Base-by-base conservation (phyloP, 2,797 vertebrate genomes). In the Meda fulgida region DNA sequence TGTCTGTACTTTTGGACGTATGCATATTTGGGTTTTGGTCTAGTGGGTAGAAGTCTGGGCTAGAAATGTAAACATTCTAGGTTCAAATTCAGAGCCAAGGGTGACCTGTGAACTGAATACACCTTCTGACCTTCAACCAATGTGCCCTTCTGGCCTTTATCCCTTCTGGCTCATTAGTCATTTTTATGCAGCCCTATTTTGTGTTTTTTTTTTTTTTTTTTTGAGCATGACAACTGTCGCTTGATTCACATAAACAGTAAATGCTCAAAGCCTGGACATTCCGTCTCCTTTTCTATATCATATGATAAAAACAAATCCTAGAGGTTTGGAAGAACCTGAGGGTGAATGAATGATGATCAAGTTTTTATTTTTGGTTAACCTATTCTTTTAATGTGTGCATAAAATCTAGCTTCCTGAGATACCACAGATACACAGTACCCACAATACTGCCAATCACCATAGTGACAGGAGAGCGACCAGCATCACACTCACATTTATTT, bases 1-100 rank as follows among this genome's bases (percentile, higher is more conserved):
- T 69, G 31, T 87, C n/a, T 76, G 46, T 66, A 51, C 51, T 82
- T 84, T 67, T 65, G 81, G 40, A 70, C 80, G 21, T 75, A 16
- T 71, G 6, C 7, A 69, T 40, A 69, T 78, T 10, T 82, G 18
- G 21, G 63, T 78, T 83, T 5, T 58, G 46, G 18, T 53, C 53
- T 51, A 38, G 16, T 66, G 55, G 36, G 63, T 43, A 18, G 29
- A 72, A 72, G 19, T 81, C 80, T 72, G 10, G n/a, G 3, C 29
- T 72, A 13, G 19, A n/a, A 82, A 63, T 60, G 21, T 46, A 72
- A 82, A 82, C 18, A 40, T 55, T 21, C 6, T 43, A 5, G 11
- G 7, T 66, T 31, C 4, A 48, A 79, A 66, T 34, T n/a, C 55
- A 78, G 16, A 9, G 1, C 6, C 19, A 31, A 21, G n/a, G n/a